Base-by-base conservation (phyloP, 2,888 invertebrate genomes). In the Dryomyza anilis region DNA sequence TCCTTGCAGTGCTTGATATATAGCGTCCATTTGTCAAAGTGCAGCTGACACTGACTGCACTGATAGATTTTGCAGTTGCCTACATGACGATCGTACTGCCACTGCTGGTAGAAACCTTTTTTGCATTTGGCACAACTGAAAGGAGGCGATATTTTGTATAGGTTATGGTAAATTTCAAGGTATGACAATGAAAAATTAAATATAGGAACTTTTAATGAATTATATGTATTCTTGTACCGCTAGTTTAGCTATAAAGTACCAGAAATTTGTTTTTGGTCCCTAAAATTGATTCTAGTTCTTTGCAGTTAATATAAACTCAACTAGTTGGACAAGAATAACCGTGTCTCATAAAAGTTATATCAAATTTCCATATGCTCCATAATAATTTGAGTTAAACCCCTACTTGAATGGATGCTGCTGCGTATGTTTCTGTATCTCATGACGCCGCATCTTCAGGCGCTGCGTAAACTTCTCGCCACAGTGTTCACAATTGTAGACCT, bases 401-500 rank as follows among this genome's bases (percentile, higher is more conserved):
- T 50, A 76, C 73, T 67, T 75, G 45, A 67, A 73, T 0, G 82
- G 81, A 74, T 78, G 81, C 1, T 74, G 71, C 27, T 86, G 85
- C 39, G 85, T 86, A 71, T 89, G 89, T 62, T 76, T 76, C 19
- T 76, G 73, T 39, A 85, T 85, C 81, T 87, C 85, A 71, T 89
- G 89, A 8, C 86, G 82, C 48, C 83, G 84, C 53, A 88, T 77
- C 69, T 86, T 86, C 70, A 85, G 78, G 72, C 87, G 89, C 70
- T 88, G 88, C 56, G 81, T 85, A 67, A 88, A 89, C 25, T 80
- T 78, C 43, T 79, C 73, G 4, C 83, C 79, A 66, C 89, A 89
- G 39, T 85, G 77, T 43, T 81, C 80, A 78, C 88, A 88, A 0
- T 77, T 72, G 69, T 87, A 88, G 29, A 78, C 76, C 10, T 84